Evolutionary conservation across 2,113 vertebrate genomes (phyloP).

Genomic region (Eulemur macaco): DNA sequence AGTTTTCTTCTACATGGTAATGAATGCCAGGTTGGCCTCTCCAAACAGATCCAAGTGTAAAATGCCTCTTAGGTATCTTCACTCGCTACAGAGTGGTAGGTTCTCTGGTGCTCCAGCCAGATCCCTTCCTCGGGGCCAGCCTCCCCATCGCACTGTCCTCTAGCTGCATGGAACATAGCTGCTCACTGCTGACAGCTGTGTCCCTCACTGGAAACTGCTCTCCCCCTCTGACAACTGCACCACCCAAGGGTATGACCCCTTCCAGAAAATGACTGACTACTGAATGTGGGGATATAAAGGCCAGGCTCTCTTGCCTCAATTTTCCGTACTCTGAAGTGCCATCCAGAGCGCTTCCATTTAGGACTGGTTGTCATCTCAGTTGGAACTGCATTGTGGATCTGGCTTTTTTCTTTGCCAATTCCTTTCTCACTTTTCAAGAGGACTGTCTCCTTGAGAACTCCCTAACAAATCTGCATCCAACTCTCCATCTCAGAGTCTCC

Average conservation of each 20-base stretch:
- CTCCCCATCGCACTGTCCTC: not conserved
- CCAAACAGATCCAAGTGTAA: not conserved
- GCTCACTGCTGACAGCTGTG: not conserved
- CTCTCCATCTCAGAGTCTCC: not conserved
- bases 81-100: not conserved
- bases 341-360: not conserved
- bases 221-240: not conserved
- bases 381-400: not conserved
- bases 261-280: not conserved
- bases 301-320: not conserved
- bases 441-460: not conserved
- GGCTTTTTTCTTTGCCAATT: not conserved
- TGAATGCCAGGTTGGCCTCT: not conserved
- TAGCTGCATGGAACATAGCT: not conserved
- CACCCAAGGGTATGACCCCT: not conserved
- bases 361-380: not conserved
- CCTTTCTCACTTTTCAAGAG: not conserved
- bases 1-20: not conserved
- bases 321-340: not conserved
- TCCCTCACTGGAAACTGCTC: not conserved
- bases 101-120: not conserved
- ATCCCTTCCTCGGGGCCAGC: too few species aligned
- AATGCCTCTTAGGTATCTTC: not conserved
- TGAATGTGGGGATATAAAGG: not conserved
- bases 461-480: not conserved